Percentiles rank a stretch among this genome's conserved stretches.
These are phyloP conservation scores for Mirza zaza DNA, from an alignment of 2,113 vertebrate species.

Conservation along the genomic window DNA sequence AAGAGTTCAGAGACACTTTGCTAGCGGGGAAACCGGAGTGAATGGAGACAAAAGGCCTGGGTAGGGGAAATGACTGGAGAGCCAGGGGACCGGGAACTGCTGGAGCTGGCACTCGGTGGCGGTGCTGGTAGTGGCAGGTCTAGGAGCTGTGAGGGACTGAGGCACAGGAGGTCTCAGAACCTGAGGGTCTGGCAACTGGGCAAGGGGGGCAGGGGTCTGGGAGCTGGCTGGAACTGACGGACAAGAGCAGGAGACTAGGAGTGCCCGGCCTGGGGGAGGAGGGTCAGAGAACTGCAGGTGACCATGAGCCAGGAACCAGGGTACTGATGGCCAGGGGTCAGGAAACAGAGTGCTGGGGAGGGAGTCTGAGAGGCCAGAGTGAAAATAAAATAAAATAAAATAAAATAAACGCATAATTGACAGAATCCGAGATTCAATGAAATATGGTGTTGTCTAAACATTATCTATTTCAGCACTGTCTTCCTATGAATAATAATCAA, in stretches of 20 bases:
- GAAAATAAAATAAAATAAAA: not conserved
- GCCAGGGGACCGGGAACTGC: not conserved
- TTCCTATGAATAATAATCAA: not conserved
- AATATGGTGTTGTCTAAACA: not conserved
- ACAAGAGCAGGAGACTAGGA: not conserved
- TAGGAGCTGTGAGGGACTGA: not conserved
- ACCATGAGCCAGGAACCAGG: not conserved
- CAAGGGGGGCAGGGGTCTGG: not conserved
- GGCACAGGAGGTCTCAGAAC: not conserved
- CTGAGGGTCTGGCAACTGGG: not conserved
- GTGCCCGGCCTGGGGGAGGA: not conserved
- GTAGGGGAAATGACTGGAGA: not conserved
- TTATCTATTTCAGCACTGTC: not conserved
- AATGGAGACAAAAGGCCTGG: not conserved
- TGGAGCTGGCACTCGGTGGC: not conserved
- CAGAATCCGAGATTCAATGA: not conserved
- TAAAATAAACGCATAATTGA: not conserved
- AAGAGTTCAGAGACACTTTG: not conserved
- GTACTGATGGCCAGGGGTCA: accelerated
- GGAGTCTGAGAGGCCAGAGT: not conserved
- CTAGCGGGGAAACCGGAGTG: not conserved
- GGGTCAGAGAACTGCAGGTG: not conserved
- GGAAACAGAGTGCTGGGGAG: not conserved
- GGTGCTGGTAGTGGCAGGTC: not conserved
- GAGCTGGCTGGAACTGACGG: not conserved